Percentiles rank a stretch among this genome's conserved stretches.
phyloP scores from a whole-genome alignment of 2,113 vertebrate genomes.

The Rhinolophus sinicus region DNA sequence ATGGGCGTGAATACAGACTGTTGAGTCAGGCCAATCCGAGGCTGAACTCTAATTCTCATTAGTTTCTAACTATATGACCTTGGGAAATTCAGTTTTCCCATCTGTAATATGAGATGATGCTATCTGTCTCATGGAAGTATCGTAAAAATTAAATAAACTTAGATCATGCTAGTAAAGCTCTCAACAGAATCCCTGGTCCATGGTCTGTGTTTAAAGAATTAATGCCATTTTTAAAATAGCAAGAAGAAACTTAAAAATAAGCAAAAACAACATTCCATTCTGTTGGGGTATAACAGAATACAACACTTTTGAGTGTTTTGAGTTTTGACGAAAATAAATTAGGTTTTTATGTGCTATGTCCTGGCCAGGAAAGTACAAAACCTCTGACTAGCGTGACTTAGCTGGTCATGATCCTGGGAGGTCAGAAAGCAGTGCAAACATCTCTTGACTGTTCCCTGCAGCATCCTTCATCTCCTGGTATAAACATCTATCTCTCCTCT shows the following conservation, averaged over 20 bases:
- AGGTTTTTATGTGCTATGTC: not conserved
- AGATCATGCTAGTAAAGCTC: not conserved
- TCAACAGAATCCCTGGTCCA: not conserved
- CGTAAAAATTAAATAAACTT: not conserved
- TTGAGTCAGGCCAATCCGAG: not conserved
- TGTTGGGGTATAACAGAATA: not conserved
- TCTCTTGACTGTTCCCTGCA: not conserved
- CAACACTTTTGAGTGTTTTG: not conserved
- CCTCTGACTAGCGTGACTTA: not conserved
- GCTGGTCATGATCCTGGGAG: not conserved
- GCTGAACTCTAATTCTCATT: not conserved
- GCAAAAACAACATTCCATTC: not conserved
- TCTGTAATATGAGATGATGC: not conserved
- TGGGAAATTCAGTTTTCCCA: not conserved
- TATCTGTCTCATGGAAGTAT: not conserved
- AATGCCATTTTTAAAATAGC: not conserved
- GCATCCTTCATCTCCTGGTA: not conserved
- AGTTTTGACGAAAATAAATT: not conserved
- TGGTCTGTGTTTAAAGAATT: not conserved
- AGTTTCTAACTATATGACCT: not conserved
- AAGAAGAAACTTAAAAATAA: not conserved
- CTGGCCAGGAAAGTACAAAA: not conserved
- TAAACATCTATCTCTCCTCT: not conserved
- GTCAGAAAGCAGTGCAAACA: not conserved
- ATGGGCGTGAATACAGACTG: not conserved